phyloP scores from a whole-genome alignment of 2,797 vertebrate species.

The Chaetodon trifasciatus region DNA sequence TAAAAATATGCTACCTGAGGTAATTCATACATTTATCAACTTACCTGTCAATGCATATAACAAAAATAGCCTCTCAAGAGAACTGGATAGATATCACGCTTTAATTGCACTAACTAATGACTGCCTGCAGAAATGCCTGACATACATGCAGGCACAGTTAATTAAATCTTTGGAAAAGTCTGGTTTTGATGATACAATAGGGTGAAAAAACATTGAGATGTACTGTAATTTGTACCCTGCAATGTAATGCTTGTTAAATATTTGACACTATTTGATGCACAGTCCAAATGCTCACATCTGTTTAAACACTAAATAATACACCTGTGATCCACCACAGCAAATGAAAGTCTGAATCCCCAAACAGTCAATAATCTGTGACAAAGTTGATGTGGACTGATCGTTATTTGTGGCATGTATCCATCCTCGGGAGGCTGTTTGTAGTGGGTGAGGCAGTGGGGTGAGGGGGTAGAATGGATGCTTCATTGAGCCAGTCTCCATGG shows the following conservation, averaged over 20 bases:
- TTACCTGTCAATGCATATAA: neutral
- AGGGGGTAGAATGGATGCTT: constrained; percentile 71
- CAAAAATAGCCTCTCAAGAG: neutral
- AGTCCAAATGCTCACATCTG: neutral
- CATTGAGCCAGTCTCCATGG: constrained; percentile 82
- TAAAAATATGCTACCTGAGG: neutral
- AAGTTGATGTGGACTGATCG: constrained; percentile 58
- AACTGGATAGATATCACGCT: neutral
- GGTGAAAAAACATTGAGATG: neutral
- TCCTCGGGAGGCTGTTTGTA: constrained; percentile 62
- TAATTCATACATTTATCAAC: neutral
- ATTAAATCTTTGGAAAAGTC: neutral
- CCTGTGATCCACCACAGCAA: constrained; percentile 20
- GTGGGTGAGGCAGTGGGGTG: constrained; percentile 22
- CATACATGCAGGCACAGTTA: neutral
- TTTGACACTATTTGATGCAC: constrained; percentile 9
- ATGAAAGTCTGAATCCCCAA: neutral
- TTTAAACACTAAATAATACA: neutral
- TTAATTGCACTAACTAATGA: neutral
- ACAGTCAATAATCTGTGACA: constrained; percentile 13
- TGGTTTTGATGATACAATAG: neutral
- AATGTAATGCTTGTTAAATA: constrained; percentile 18
- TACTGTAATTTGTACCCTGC: constrained; percentile 8
- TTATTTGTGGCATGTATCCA: constrained; percentile 66
- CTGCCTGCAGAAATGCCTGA: neutral